Conservation (phyloP, 1,140 invertebrate species). For the Pseudoatta argentina region DNA sequence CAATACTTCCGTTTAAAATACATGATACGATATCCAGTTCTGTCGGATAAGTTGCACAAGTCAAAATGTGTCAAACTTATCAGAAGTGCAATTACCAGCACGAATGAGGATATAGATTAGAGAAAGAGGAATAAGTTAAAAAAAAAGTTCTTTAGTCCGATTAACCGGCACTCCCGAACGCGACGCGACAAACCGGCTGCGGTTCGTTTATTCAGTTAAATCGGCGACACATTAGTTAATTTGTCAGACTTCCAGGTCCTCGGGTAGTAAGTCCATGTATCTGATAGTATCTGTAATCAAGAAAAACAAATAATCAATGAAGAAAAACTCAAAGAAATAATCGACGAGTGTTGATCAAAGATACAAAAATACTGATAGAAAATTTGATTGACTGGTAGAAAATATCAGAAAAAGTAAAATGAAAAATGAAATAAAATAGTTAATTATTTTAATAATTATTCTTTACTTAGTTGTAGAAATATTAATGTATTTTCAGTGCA, state of each 20-base stretch:
- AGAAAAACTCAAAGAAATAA: neutral
- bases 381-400: neutral
- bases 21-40: neutral
- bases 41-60: neutral
- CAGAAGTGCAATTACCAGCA: neutral
- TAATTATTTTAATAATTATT: neutral
- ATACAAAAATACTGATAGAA: neutral
- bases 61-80: neutral
- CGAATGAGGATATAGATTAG: neutral
- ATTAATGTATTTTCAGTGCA: neutral
- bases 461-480: neutral
- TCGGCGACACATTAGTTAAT: neutral
- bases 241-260: neutral
- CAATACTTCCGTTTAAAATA: neutral
- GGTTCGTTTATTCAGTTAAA: slow-evolving; percentile 11
- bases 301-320: neutral
- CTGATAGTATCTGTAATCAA: neutral
- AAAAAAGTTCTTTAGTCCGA: neutral
- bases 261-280: neutral
- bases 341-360: neutral
- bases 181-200: neutral
- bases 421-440: neutral
- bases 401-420: neutral
- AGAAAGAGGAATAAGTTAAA: neutral
- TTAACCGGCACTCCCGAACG: neutral